Percentiles rank a stretch among this genome's conserved stretches.
Conservation (phyloP, 2,113 vertebrate species). For the Phodopus roborovskii region DNA sequence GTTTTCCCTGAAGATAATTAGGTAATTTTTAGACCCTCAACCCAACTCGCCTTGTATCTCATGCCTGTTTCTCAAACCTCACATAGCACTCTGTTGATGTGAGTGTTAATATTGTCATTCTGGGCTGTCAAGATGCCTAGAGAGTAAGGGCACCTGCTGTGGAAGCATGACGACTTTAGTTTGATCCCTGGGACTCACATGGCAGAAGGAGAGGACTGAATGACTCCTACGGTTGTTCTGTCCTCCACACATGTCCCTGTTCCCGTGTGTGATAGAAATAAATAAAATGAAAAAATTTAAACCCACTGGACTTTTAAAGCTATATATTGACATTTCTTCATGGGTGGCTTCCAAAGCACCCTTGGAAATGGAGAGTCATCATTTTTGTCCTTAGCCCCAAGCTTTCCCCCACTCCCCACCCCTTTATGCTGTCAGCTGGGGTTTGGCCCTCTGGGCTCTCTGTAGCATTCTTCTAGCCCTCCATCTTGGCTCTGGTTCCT, state of each 20-base stretch:
- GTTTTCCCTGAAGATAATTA: not conserved
- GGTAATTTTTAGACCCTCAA: not conserved
- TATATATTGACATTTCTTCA: not conserved
- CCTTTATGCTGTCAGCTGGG: not conserved
- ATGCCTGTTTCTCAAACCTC: not conserved
- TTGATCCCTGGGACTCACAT: not conserved
- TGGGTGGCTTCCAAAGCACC: not conserved
- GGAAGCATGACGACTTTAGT: not conserved
- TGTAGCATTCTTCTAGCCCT: not conserved
- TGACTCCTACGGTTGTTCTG: not conserved
- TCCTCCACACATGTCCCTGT: not conserved
- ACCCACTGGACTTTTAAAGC: no score
- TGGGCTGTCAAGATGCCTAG: no score
- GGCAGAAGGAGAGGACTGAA: not conserved
- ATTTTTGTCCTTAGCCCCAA: not conserved
- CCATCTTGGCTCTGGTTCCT: not conserved
- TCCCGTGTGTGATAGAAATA: not conserved
- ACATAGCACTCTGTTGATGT: not conserved
- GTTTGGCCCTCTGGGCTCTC: not conserved
- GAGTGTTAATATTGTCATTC: not conserved
- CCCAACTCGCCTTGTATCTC: not conserved
- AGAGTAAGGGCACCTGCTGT: not conserved
- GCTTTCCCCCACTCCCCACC: not conserved
- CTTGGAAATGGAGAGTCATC: fast-evolving
- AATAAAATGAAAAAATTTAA: not conserved